phyloP scores from a whole-genome alignment of 2,888 invertebrate genomes.

The Conops quadrifasciatus region DNA sequence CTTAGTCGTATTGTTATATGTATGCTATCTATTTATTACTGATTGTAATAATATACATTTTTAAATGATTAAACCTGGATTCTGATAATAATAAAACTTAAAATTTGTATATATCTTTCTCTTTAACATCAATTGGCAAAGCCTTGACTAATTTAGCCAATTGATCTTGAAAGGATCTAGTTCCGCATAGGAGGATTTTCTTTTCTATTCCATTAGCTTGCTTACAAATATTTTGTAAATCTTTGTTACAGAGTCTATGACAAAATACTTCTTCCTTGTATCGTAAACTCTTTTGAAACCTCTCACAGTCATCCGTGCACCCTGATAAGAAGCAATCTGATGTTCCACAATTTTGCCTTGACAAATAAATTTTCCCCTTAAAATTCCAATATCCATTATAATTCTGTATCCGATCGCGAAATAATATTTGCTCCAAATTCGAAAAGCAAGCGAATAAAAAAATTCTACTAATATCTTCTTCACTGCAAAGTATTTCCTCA shows the following conservation, averaged over 20 bases:
- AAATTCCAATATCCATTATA: conserved; percentile 79
- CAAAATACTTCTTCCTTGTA: conserved; percentile 55
- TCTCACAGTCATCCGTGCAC: conserved; percentile 45
- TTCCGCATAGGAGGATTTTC: conserved; percentile 48
- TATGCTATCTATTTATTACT: too few species aligned
- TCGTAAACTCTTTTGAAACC: conserved; percentile 48
- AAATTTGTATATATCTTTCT: conserved; percentile 31
- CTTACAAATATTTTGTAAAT: conserved; percentile 41
- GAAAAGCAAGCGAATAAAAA: conserved; percentile 72
- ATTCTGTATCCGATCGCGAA: conserved; percentile 71
- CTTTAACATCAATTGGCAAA: conserved; percentile 15
- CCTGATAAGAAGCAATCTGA: conserved; percentile 30
- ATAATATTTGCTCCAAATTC: conserved; percentile 68
- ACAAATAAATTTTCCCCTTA: conserved; percentile 71
- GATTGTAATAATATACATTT: too few species aligned
- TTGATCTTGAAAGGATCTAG: conserved; percentile 48
- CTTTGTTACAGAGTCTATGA: conserved; percentile 44
- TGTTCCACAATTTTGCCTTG: conserved; percentile 56
- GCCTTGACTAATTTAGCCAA: conserved; percentile 38
- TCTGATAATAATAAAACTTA: too few species aligned
- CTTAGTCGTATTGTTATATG: too few species aligned
- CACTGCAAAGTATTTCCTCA: conserved; percentile 71
- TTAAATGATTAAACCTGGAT: too few species aligned
- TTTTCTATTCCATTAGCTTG: conserved; percentile 34
- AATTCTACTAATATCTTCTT: conserved; percentile 73